Evolutionary conservation across 1,140 invertebrate genomes (phyloP).

Genomic region (Dufourea novaeangliae): DNA sequence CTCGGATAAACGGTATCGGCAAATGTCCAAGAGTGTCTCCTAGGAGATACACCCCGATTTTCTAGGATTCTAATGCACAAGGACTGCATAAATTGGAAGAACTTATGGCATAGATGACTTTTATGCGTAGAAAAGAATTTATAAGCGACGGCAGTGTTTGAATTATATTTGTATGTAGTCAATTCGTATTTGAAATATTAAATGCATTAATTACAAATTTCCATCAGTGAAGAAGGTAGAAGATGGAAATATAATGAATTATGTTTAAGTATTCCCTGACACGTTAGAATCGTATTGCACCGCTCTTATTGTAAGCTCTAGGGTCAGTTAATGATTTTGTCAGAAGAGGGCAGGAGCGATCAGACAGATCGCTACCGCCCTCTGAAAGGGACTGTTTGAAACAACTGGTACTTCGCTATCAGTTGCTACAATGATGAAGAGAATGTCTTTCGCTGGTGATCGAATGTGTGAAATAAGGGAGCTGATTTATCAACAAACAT

Average conservation of each 20-base stretch:
- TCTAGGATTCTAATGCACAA: not conserved
- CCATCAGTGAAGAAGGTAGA: not conserved
- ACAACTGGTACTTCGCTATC: too few species aligned
- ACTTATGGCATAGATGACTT: too few species aligned
- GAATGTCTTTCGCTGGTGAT: too few species aligned
- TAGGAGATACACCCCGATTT: not conserved
- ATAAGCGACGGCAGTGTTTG: too few species aligned
- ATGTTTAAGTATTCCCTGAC: not conserved
- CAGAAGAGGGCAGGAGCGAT: slow-evolving; percentile 4
- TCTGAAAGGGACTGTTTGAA: not conserved
- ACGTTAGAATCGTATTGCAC: not conserved
- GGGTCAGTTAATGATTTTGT: not conserved
- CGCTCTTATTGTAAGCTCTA: too few species aligned
- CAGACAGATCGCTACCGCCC: not conserved
- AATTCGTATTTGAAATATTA: too few species aligned
- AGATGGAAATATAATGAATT: not conserved
- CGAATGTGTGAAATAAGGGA: too few species aligned
- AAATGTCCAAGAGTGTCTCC: not conserved
- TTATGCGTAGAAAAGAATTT: too few species aligned
- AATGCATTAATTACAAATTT: too few species aligned
- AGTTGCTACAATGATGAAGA: too few species aligned
- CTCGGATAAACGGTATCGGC: not conserved
- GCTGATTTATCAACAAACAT: too few species aligned
- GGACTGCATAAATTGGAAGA: not conserved
- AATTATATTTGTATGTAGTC: too few species aligned